Evolutionary conservation across 1,140 invertebrate genomes (phyloP), one percentile per base, ranked within the genome.

Genomic region (Aphelenchoides fujianensis): DNA sequence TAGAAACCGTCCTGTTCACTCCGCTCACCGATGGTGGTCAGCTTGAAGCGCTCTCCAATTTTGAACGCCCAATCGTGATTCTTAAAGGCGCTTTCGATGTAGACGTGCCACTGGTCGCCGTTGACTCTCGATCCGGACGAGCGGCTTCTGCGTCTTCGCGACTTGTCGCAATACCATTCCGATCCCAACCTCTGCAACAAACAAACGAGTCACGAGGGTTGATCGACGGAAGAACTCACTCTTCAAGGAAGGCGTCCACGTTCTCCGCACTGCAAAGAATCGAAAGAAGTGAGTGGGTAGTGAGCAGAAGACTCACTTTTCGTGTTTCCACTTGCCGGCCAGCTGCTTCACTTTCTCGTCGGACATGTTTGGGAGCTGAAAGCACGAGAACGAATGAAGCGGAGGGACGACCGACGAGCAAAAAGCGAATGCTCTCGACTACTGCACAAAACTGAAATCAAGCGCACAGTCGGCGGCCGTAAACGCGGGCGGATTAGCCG

Each of bases 31-130:
- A 59, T 59, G 5, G 55, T 59, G 5, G 5, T 19, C 5, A 59
- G 5, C 19, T 59, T 59, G 34, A 7, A 7, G 12, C 19, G 5
- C 34, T 59, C 5, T 16, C 23, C 23, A 5, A 59, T 16, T 7
- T 5, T 23, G 34, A 59, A 59, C 12, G 5, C 34, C 55, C 55
- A 59, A 5, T 5, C 5, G 55, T 59, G 55, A 19, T 59, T 59
- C 19, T 59, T 59, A 23, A 59, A 59, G 5, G 55, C 55, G 19
- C 55, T 59, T 59, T 59, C 55, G 34, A 59, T 59, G 5, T 16
- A 5, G 5, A 59, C 55, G 55, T 59, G 55, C 5, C 19, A 59
- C 7, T 7, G 27, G 34, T 59, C 55, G 34, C 55, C 55, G 5
- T 59, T 32, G 5, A 59, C 5, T 5, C 5, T 59, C 5, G n/a